These are phyloP conservation scores for Peromyscus eremicus DNA, from an alignment of 2,797 vertebrate species.

Conservation along the genomic window DNA sequence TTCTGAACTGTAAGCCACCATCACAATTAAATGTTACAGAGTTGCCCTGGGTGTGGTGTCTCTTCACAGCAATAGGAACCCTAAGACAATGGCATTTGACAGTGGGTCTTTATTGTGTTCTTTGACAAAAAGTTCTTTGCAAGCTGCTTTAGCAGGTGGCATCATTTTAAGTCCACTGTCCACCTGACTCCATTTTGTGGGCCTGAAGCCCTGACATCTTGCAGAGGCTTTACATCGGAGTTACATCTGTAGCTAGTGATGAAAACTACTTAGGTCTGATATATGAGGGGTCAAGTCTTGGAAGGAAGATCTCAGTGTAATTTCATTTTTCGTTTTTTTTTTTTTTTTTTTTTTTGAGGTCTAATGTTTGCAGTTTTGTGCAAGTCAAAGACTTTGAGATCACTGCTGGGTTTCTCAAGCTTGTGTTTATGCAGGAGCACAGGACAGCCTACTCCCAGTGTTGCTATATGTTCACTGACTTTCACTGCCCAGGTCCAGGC, in stretches of 20 bases:
- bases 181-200: background rate
- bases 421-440: background rate
- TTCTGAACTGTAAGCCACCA: too few relatives aligned
- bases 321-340: background rate
- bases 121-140: constrained; percentile 12
- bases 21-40: too few relatives aligned
- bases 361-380: background rate
- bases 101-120: constrained; percentile 21
- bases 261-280: background rate
- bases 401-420: constrained; percentile 20
- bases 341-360: background rate
- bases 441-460: background rate
- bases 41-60: too few relatives aligned
- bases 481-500: background rate
- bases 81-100: background rate
- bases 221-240: background rate
- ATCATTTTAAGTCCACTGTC: background rate
- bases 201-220: background rate
- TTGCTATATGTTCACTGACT: background rate
- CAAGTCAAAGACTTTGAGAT: background rate
- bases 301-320: background rate
- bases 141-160: background rate
- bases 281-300: background rate
- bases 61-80: background rate
- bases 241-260: background rate